Conservation (phyloP, 2,797 vertebrate species). For the Pampus argenteus region DNA sequence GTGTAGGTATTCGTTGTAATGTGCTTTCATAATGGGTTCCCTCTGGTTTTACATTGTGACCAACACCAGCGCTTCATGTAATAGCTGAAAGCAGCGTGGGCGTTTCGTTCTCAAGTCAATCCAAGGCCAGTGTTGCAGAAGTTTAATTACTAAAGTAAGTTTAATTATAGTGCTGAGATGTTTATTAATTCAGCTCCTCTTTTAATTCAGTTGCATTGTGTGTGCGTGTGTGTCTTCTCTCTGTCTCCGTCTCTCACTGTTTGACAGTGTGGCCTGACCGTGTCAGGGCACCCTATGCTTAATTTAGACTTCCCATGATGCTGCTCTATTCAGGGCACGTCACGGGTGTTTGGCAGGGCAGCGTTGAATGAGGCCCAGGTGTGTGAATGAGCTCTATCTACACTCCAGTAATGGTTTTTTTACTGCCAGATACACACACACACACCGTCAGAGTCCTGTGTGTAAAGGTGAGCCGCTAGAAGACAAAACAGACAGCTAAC, state of each 20-base stretch:
- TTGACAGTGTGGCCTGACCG: slow-evolving; percentile 8
- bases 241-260: slow-evolving; percentile 25
- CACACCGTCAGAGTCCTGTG: slow-evolving; percentile 1
- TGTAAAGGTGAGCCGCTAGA: not conserved
- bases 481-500: slow-evolving; percentile 42
- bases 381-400: slow-evolving; percentile 50
- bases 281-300: slow-evolving; percentile 37
- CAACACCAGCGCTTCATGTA: not conserved
- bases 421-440: slow-evolving; percentile 17
- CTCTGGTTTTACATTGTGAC: slow-evolving; percentile 12
- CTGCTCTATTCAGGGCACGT: slow-evolving; percentile 31
- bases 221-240: not conserved
- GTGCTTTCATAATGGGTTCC: slow-evolving; percentile 27
- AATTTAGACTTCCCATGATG: slow-evolving; percentile 65
- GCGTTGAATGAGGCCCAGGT: slow-evolving; percentile 56
- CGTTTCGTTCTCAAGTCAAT: slow-evolving; percentile 39
- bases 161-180: slow-evolving; percentile 37
- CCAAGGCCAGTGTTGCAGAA: slow-evolving; percentile 10
- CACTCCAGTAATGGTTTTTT: slow-evolving; percentile 36
- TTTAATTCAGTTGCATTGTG: slow-evolving; percentile 21
- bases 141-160: slow-evolving; percentile 47
- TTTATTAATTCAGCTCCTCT: slow-evolving; percentile 24
- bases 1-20: not conserved
- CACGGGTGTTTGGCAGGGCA: slow-evolving; percentile 49
- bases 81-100: not conserved